Percentiles rank a stretch among this genome's conserved stretches.
Evolutionary conservation across 2,888 invertebrate genomes (phyloP).

Genomic region (Alitta virens): DNA sequence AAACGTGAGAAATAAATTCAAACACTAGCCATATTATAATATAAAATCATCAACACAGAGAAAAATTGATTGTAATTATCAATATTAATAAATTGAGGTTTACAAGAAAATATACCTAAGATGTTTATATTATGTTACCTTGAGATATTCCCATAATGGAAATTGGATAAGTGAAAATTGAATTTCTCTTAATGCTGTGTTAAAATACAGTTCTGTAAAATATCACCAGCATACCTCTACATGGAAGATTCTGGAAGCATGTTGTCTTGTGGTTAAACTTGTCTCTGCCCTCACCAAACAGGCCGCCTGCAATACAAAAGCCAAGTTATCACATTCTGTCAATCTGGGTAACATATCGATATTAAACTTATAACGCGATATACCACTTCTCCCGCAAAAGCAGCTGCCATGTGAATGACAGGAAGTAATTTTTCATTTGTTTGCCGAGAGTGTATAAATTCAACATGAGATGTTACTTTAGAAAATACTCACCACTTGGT

Average conservation of each 20-base stretch:
- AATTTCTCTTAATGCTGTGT: constrained; percentile 68
- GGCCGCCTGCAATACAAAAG: constrained; percentile 59
- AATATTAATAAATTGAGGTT: too few species aligned
- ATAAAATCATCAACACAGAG: too few species aligned
- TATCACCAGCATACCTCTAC: constrained; percentile 59
- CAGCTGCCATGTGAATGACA: constrained; percentile 76
- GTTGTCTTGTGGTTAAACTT: constrained; percentile 52
- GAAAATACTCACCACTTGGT: too few species aligned
- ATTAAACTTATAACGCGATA: constrained; percentile 28
- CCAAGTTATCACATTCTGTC: too few species aligned
- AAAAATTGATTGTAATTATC: too few species aligned
- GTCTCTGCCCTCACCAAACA: constrained; percentile 78
- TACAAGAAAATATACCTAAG: too few species aligned
- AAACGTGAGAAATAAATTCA: background rate
- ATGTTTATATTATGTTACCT: constrained; percentile 56
- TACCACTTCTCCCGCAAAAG: constrained; percentile 83
- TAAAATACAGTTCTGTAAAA: constrained; percentile 65
- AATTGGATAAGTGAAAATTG: constrained; percentile 96
- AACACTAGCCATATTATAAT: too few species aligned
- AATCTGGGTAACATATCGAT: background rate
- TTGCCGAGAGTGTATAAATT: too few species aligned
- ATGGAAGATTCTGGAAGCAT: constrained; percentile 71
- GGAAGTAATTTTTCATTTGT: constrained; percentile 17
- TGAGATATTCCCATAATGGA: constrained; percentile 91
- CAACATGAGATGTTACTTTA: too few species aligned